phyloP scores from a whole-genome alignment of 1,140 invertebrate genomes.

The Campoletis sonorensis region DNA sequence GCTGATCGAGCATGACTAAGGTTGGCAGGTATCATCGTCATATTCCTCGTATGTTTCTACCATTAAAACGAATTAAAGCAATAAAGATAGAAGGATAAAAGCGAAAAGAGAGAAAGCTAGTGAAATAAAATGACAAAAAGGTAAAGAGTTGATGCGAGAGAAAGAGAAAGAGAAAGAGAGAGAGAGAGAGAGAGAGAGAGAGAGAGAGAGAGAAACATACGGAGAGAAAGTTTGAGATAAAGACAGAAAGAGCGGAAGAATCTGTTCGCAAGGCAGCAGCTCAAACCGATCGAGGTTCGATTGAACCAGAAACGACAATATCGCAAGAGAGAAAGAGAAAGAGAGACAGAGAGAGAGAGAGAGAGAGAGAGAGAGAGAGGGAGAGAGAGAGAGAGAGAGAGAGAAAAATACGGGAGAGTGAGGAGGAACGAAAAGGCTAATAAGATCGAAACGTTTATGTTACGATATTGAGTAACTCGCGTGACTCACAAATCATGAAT shows the following conservation, averaged over 20 bases:
- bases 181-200: neutral
- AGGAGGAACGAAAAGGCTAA: slow-evolving; percentile 48
- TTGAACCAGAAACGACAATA: neutral
- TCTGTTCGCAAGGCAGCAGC: slow-evolving; percentile 6
- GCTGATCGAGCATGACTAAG: slow-evolving; percentile 50
- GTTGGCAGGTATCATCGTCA: slow-evolving; percentile 32
- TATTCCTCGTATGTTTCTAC: slow-evolving; percentile 49
- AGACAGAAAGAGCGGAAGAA: neutral
- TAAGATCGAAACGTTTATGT: slow-evolving; percentile 51
- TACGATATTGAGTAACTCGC: slow-evolving; percentile 44
- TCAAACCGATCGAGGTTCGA: slow-evolving; percentile 35
- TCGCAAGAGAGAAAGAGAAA: neutral
- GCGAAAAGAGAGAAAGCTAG: slow-evolving; percentile 15
- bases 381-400: slow-evolving; percentile 51
- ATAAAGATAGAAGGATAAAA: slow-evolving; percentile 60
- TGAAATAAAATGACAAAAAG: slow-evolving; percentile 26
- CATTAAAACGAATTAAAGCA: slow-evolving; percentile 69
- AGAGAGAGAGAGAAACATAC: neutral
- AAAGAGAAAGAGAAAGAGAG: neutral
- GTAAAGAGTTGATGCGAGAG: neutral
- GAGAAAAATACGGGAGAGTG: slow-evolving; percentile 37
- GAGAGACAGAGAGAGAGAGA: slow-evolving; percentile 47
- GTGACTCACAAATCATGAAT: slow-evolving; percentile 45
- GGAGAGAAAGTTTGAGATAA: neutral
- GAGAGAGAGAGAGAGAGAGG: slow-evolving; percentile 44